Conservation (phyloP, 2,797 vertebrate species). For the Manis javanica region DNA sequence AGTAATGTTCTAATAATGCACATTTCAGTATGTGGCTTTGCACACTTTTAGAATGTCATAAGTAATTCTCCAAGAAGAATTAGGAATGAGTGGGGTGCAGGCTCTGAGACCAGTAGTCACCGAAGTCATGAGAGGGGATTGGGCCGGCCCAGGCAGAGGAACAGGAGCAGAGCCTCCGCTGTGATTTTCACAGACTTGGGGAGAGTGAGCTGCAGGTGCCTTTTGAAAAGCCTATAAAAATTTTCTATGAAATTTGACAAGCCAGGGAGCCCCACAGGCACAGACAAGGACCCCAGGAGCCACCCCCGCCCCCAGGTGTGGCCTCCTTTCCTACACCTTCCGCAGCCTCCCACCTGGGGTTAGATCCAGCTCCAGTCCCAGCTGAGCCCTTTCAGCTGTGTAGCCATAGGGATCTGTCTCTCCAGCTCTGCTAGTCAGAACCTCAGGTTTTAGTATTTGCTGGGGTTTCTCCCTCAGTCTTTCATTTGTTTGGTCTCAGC, state of each 20-base stretch:
- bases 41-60: background rate
- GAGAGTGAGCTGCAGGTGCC: background rate
- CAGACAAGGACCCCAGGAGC: background rate
- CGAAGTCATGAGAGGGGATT: background rate
- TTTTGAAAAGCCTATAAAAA: background rate
- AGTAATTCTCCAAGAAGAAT: background rate
- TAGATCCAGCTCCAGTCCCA: background rate
- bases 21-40: background rate
- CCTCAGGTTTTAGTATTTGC: background rate
- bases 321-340: background rate
- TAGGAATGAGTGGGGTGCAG: background rate
- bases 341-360: background rate
- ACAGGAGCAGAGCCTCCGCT: background rate
- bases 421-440: background rate
- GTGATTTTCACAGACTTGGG: background rate
- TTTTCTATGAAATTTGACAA: background rate
- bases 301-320: rapidly evolving
- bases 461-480: background rate
- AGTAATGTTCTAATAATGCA: background rate
- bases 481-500: background rate
- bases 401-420: background rate
- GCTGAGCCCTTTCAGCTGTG: background rate
- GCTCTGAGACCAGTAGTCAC: background rate
- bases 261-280: background rate
- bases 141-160: too few relatives aligned